These are phyloP conservation scores for Melanotaenia nigrans DNA, from an alignment of 2,797 vertebrate genomes.

Conservation along the genomic window DNA sequence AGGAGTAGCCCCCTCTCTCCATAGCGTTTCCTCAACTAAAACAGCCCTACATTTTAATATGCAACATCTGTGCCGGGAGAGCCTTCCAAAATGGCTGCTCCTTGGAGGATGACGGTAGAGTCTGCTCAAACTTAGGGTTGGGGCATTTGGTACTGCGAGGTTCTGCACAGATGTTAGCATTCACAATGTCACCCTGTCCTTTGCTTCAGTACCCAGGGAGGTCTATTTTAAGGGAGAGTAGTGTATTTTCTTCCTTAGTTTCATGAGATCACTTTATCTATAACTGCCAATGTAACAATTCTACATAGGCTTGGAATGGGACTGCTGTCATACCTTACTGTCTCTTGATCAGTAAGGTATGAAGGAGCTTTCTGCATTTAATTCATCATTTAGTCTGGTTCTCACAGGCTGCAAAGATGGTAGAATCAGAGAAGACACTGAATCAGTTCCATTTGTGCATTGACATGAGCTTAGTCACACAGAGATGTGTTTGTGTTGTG, in stretches of 20 bases:
- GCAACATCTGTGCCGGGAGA: conserved; percentile 89
- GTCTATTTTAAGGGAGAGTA: conserved; percentile 81
- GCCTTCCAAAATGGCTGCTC: conserved; percentile 89
- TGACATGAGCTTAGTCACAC: conserved; percentile 58
- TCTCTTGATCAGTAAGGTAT: conserved; percentile 63
- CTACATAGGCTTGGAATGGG: conserved; percentile 61
- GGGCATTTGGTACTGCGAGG: conserved; percentile 83
- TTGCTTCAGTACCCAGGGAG: conserved; percentile 80
- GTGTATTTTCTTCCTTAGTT: conserved; percentile 79
- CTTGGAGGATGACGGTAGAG: conserved; percentile 86
- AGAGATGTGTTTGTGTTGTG: conserved; percentile 67
- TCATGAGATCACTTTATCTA: conserved; percentile 77
- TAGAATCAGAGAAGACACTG: conserved; percentile 8
- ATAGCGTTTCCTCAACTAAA: conserved; percentile 74
- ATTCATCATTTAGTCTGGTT: conserved; percentile 46
- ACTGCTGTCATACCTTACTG: conserved; percentile 10
- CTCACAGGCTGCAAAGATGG: conserved; percentile 19
- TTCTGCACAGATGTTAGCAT: conserved; percentile 87
- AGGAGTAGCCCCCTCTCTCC: conserved; percentile 75
- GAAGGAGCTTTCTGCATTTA: conserved; percentile 57
- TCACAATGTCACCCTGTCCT: conserved; percentile 88
- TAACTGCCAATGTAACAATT: conserved; percentile 71
- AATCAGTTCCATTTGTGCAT: conserved; percentile 28
- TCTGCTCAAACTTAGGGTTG: conserved; percentile 85
- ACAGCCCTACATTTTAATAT: conserved; percentile 88